These are phyloP conservation scores for Ephestia elutella DNA, from an alignment of 1,140 invertebrate genomes.

Conservation along the genomic window DNA sequence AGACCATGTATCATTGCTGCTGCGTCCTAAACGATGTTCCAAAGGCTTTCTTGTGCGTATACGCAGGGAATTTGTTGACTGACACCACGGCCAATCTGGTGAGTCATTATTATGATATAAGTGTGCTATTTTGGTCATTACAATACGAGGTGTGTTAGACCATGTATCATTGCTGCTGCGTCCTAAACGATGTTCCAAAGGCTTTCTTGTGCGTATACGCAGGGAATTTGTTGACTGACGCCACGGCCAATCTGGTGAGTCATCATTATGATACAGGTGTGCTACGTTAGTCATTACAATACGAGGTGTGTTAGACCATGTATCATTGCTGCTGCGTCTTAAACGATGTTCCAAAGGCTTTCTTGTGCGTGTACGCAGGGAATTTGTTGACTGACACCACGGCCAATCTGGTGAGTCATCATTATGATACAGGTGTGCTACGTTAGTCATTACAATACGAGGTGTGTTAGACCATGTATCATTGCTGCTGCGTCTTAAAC, in stretches of 20 bases:
- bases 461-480: constrained; percentile 89
- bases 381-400: constrained; percentile 91
- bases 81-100: constrained; percentile 91
- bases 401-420: constrained; percentile 83
- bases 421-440: no score
- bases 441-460: no score
- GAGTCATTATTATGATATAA: constrained; percentile 13
- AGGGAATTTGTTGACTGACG: constrained; percentile 92
- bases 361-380: constrained; percentile 97
- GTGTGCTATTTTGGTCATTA: no score
- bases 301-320: constrained; percentile 91
- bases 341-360: constrained; percentile 94
- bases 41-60: constrained; percentile 95
- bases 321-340: constrained; percentile 93
- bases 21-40: constrained; percentile 96
- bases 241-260: constrained; percentile 86
- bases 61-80: constrained; percentile 93
- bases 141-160: constrained; percentile 96
- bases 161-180: constrained; percentile 90
- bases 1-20: constrained; percentile 91
- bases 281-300: no score
- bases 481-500: constrained; percentile 94
- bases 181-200: constrained; percentile 94
- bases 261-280: neutral
- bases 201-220: constrained; percentile 98